Conservation (phyloP, 1,140 invertebrate genomes). For the Dendroctonus ponderosae region DNA sequence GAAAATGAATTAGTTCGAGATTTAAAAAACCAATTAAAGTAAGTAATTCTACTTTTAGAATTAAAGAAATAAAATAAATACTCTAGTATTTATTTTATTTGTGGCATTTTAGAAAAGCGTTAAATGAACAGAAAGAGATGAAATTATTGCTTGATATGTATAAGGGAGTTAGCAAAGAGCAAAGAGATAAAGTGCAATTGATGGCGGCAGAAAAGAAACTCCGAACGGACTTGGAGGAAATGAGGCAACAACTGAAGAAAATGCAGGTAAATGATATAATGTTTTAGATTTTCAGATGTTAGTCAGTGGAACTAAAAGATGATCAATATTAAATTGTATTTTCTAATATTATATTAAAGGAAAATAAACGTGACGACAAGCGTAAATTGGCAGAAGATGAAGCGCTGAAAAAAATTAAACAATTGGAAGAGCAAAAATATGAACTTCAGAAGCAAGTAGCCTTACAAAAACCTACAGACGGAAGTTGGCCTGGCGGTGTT, state of each 20-base stretch:
- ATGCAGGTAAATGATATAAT: constrained; percentile 59
- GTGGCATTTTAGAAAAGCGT: constrained; percentile 71
- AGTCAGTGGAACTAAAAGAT: background rate
- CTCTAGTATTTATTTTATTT: background rate
- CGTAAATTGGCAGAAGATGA: constrained; percentile 94
- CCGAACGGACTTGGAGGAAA: constrained; percentile 84
- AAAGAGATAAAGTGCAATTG: constrained; percentile 91
- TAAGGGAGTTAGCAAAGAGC: constrained; percentile 94
- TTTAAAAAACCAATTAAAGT: constrained; percentile 90
- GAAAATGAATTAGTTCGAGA: constrained; percentile 75
- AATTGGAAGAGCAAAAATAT: constrained; percentile 88
- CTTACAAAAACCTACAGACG: constrained; percentile 78
- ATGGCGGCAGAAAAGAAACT: constrained; percentile 94
- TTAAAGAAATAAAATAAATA: background rate
- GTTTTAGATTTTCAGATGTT: background rate
- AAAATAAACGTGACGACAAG: constrained; percentile 87
- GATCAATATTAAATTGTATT: background rate
- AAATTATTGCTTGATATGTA: constrained; percentile 96
- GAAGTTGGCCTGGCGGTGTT: constrained; percentile 54
- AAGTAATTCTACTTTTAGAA: constrained; percentile 45
- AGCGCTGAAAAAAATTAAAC: constrained; percentile 90
- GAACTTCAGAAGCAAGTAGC: constrained; percentile 80
- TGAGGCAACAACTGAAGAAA: constrained; percentile 80
- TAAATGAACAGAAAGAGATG: constrained; percentile 89
- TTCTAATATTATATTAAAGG: constrained; percentile 54